Base-by-base conservation (phyloP, 2,888 invertebrate genomes). In the Drosophila putrida region DNA sequence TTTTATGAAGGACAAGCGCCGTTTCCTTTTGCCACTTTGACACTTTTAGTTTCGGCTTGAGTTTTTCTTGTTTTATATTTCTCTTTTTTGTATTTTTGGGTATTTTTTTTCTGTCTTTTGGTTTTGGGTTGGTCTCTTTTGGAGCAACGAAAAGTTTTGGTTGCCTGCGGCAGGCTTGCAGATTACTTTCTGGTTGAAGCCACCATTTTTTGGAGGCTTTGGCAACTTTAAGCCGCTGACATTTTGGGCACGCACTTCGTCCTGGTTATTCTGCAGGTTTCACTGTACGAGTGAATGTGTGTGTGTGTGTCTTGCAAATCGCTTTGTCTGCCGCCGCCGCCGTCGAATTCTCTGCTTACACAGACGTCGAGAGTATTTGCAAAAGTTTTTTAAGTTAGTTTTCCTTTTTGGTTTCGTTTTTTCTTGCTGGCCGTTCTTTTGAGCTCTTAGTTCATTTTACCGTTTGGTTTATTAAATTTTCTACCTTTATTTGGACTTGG, bases 181-280 rank as follows among this genome's bases (percentile, higher is more conserved):
- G 88, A 83, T 83, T 88, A 82, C 84, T 80, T 84, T 82, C 66
- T 62, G 80, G 65, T 68, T 70, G 72, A 63, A 47, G 72, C 57
- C 55, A 35, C 60, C 50, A 59, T 61, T 66, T 65, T 75, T 68
- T 41, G 67, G 54, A 66, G 75, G 69, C 73, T 80, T 78, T 70
- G 78, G 71, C 64, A 78, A 88, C 75, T 80, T 80, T 82, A 84
- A 84, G 88, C 83, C 78, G 78, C 83, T 80, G 86, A 88, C 83
- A 83, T 82, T 83, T 88, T 73, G 83, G 86, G 80, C 80, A 88
- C 88, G 83, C 88, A 86, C 80, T 78, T 73, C 58, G 58, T 49
- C 61, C 49, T 39, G 49, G 31, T 44, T 55, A 36, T 53, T 28
- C 54, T 58, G 54, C 58, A 38, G 51, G 25, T 44, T n/a, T 25